These are phyloP conservation scores for Albula glossodonta DNA, from an alignment of 2,113 vertebrate genomes.

Conservation along the genomic window DNA sequence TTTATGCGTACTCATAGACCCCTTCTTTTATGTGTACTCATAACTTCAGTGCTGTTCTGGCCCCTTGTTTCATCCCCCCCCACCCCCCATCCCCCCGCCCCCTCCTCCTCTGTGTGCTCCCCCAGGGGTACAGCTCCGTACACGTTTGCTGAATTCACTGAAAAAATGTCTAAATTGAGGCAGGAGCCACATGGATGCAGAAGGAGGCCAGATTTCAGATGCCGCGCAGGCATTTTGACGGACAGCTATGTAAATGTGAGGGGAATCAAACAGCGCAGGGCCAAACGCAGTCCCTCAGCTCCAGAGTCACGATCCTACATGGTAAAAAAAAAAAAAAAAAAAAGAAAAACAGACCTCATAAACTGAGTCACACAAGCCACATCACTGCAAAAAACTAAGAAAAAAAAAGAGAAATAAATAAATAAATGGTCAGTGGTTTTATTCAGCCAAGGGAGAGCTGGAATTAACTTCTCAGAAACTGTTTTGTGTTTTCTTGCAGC, in stretches of 20 bases:
- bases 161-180: not conserved
- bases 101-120: no score
- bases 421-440: not conserved
- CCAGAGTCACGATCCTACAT: no score
- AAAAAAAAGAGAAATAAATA: not conserved
- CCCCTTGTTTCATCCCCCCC: no score
- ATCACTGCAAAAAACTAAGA: not conserved
- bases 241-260: not conserved
- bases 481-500: not conserved
- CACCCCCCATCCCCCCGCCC: no score
- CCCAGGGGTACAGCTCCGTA: not conserved
- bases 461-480: not conserved
- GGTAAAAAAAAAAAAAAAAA: no score
- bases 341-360: no score
- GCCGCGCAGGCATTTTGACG: not conserved
- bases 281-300: no score
- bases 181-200: not conserved
- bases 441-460: no score
- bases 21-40: no score
- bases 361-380: not conserved
- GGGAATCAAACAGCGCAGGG: no score
- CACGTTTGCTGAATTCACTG: not conserved
- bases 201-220: not conserved
- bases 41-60: no score
- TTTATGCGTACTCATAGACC: no score